Base-by-base conservation (phyloP, 23 tunicate species). In the Corella eumyota region DNA sequence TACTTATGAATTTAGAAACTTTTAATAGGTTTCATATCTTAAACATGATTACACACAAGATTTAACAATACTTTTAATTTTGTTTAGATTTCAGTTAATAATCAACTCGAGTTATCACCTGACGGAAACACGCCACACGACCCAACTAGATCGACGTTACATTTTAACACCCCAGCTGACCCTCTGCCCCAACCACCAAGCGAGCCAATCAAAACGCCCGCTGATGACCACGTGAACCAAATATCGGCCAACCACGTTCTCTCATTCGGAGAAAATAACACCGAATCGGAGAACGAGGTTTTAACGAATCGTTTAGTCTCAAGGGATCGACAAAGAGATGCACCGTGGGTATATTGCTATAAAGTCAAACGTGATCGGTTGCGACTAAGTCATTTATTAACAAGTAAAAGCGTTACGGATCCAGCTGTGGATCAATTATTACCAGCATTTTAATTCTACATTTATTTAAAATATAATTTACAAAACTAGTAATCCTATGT, bases 281-380 rank as follows among this genome's bases (percentile, higher is more conserved):
- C 21, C 32, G 62, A 67, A 32, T 20, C 25, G 20, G 34, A 58
- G 29, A 58, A 52, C 53, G 59, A 34, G 6, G 80, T 70, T 36
- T 34, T 77, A 2, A 77, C 75, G 2, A 77, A 77, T 71, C 35
- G 72, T 26, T 36, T 77, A 0, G 30, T 56, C 2, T 61, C 28
- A 27, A 38, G 72, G 13, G 84, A 77, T 20, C 61, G 84, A 25
- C 61, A 48, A 9, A 36, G 75, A 25, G 75, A 77, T 55, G 75
- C 58, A 11, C 84, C 84, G 30, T 77, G 84, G 84, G 84, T 77
- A 13, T 77, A 77, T 77, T 77, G 84, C 35, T 77, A 57, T 52
- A 77, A 77, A 67, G 58, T 77, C 17, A 77, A 77, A 38, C 53
- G 62, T 6, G 84, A 77, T 44, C 49, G 84, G 24, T 25, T 71